These are phyloP conservation scores for Masticophis lateralis DNA, from an alignment of 2,797 vertebrate genomes.

Conservation along the genomic window DNA sequence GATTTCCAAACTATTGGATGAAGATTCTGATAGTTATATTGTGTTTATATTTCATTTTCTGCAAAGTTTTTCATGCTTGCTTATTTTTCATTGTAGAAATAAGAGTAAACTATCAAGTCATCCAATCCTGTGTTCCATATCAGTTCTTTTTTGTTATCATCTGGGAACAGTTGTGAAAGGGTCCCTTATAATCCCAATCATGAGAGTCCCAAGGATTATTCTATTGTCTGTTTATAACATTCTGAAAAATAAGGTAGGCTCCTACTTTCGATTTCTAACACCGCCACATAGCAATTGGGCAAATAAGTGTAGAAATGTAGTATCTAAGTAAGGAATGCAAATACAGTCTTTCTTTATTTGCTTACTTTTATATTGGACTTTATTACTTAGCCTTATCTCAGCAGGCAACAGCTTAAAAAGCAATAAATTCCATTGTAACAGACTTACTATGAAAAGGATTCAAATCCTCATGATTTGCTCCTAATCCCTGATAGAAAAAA, in stretches of 20 bases:
- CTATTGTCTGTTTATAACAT: slow-evolving; percentile 56
- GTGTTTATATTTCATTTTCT: slow-evolving; percentile 21
- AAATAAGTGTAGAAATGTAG: neutral
- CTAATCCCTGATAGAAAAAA: neutral
- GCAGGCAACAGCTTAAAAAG: neutral
- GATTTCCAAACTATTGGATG: neutral
- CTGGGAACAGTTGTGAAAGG: slow-evolving; percentile 77
- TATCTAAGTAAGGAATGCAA: neutral
- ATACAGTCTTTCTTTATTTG: neutral
- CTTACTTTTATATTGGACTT: neutral
- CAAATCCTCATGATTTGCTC: neutral
- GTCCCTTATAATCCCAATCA: slow-evolving; percentile 69
- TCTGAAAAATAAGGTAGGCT: slow-evolving; percentile 71
- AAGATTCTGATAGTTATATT: neutral
- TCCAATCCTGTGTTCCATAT: slow-evolving; percentile 73
- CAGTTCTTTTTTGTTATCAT: slow-evolving; percentile 74
- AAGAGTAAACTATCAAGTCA: slow-evolving; percentile 63
- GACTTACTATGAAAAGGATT: neutral
- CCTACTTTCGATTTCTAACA: slow-evolving; percentile 16
- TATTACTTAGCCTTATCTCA: neutral
- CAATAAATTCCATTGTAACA: neutral
- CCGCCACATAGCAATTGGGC: neutral
- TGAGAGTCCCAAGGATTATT: slow-evolving; percentile 71
- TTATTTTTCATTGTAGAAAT: slow-evolving; percentile 70
- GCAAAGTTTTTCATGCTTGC: slow-evolving; percentile 15